Evolutionary conservation across 2,888 invertebrate genomes (phyloP), one percentile per base, ranked within the genome.

Genomic region (Tetheella fluctuosa): DNA sequence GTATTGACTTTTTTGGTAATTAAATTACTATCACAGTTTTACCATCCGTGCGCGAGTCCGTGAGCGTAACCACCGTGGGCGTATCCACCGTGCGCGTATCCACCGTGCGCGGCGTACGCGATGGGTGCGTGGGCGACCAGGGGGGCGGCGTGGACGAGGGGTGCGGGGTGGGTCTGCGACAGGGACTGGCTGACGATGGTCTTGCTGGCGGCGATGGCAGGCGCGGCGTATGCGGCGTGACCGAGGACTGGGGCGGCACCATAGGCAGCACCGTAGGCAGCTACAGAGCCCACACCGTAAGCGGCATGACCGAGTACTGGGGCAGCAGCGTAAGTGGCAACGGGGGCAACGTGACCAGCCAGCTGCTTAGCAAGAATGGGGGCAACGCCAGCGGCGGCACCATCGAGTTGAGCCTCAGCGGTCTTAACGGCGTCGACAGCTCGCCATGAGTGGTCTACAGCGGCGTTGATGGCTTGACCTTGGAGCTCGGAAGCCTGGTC

Each of bases 371-470:
- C 91, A 59, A 91, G 80, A 48, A 88, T 77, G 70, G 92, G 92
- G 59, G 92, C 91, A 28, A 81, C 90, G 60, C 91, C 92, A 42
- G 92, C 92, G 76, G 92, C 90, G 71, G 90, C 90, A 61, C 92
- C 92, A 77, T 93, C 92, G 58, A 90, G 67, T 69, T 89, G 87
- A 70, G 92, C 92, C 73, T 90, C 84, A 1, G 77, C 86, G 80
- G 92, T 92, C 83, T 90, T 87, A 61, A 81, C 91, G 65, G 93
- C 90, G 68, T 92, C 92, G 48, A 91, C 84, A 48, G 89, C 88
- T 70, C 90, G 90, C 91, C 93, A 93, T 23, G 90, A 89, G 85
- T 92, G 88, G 77, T 90, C 91, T 65, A 87, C 91, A 59, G 91
- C 93, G 71, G 92, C 90, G 86, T 93, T 92, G 78, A 90, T 76